Evolutionary conservation across 2,888 invertebrate genomes (phyloP).

Genomic region (Drosophila colorata): DNA sequence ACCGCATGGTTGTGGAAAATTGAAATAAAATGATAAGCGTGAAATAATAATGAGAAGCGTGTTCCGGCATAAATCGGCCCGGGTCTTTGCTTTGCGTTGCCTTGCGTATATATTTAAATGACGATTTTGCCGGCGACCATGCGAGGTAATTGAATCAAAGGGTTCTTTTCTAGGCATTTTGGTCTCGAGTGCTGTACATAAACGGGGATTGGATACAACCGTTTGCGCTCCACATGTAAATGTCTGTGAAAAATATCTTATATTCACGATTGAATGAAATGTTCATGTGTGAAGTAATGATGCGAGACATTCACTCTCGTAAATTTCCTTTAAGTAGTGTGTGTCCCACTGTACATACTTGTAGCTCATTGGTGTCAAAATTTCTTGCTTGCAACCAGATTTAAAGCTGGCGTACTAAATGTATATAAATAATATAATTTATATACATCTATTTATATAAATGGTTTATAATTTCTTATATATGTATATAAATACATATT

Average conservation of each 20-base stretch:
- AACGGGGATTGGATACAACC: conserved; percentile 3
- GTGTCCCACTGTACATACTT: conserved; percentile 1
- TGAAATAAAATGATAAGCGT: conserved; percentile 81
- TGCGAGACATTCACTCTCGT: conserved; percentile 18
- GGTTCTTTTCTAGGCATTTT: conserved; percentile 3
- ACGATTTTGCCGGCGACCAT: conserved; percentile 30
- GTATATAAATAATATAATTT: too few relatives aligned
- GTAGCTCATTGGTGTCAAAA: neutral
- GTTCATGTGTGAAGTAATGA: conserved; percentile 39
- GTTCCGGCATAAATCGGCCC: conserved; percentile 75
- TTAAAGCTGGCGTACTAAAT: too few relatives aligned
- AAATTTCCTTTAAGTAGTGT: conserved; percentile 11
- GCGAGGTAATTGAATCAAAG: conserved; percentile 48
- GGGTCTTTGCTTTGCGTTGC: conserved; percentile 14
- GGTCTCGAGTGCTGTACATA: neutral
- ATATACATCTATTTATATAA: too few relatives aligned
- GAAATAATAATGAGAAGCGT: conserved; percentile 80
- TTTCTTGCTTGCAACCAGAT: neutral
- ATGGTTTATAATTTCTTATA: too few relatives aligned
- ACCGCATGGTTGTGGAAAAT: conserved; percentile 41
- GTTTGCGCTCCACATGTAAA: conserved; percentile 47
- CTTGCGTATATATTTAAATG: conserved; percentile 42
- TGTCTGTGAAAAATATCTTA: conserved; percentile 46
- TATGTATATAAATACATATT: too few relatives aligned
- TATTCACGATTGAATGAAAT: conserved; percentile 35